A percentile compares a stretch with the other conserved stretches of the same genome.
phyloP scores from a whole-genome alignment of 1,140 invertebrate species.

The Hormaphis cornu region DNA sequence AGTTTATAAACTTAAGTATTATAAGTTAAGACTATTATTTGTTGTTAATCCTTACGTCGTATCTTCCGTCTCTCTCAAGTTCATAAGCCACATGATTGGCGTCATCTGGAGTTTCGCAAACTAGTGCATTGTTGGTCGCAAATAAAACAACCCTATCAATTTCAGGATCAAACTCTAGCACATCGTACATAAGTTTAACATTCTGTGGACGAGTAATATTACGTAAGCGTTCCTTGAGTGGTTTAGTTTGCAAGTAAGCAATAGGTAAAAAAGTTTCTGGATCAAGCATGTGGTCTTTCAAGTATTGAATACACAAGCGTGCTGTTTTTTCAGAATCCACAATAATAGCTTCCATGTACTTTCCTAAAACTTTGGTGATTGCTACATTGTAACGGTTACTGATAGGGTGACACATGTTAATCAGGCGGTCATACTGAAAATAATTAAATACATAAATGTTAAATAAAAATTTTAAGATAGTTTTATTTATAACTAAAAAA shows the following conservation, averaged over 20 bases:
- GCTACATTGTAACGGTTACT: slow-evolving; percentile 96
- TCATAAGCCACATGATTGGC: slow-evolving; percentile 96
- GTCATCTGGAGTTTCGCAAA: slow-evolving; percentile 97
- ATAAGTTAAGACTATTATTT: background rate
- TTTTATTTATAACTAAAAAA: background rate
- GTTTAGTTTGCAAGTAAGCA: slow-evolving; percentile 94
- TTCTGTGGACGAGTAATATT: slow-evolving; percentile 90
- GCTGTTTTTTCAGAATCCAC: slow-evolving; percentile 98
- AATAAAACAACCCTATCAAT: slow-evolving; percentile 97
- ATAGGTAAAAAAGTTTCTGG: slow-evolving; percentile 97
- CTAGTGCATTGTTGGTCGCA: slow-evolving; percentile 97
- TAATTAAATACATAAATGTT: slow-evolving; percentile 12
- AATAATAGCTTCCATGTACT: slow-evolving; percentile 99
- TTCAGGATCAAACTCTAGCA: slow-evolving; percentile 86
- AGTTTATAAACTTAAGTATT: too few relatives aligned
- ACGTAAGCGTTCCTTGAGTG: slow-evolving; percentile 69
- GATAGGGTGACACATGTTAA: slow-evolving; percentile 98
- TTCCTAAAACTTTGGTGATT: slow-evolving; percentile 96
- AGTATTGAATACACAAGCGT: slow-evolving; percentile 90
- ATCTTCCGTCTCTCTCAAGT: slow-evolving; percentile 64
- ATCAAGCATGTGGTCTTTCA: slow-evolving; percentile 96
- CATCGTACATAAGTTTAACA: slow-evolving; percentile 94
- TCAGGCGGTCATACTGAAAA: slow-evolving; percentile 86
- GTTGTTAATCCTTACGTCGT: slow-evolving; percentile 53
- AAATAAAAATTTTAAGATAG: slow-evolving; percentile 24